These are phyloP conservation scores for Harpalus rubripes DNA, from an alignment of 2,888 invertebrate genomes.

Conservation along the genomic window DNA sequence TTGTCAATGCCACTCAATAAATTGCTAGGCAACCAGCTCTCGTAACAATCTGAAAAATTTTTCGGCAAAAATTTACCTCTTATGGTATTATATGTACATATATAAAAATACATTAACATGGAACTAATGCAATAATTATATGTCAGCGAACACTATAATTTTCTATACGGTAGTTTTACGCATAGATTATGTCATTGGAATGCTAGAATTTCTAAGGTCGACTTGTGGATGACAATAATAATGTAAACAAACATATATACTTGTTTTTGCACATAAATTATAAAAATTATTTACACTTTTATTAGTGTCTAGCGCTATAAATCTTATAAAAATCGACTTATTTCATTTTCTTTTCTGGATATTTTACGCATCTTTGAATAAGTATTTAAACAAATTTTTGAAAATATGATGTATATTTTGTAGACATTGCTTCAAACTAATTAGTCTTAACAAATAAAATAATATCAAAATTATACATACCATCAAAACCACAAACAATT, in stretches of 20 bases:
- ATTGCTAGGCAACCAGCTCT: too few relatives aligned
- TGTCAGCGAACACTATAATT: not conserved
- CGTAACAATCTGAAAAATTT: too few relatives aligned
- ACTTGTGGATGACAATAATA: not conserved
- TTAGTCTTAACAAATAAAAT: too few relatives aligned
- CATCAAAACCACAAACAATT: slow-evolving; percentile 20
- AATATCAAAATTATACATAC: not conserved
- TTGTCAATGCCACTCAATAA: too few relatives aligned
- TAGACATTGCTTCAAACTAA: too few relatives aligned
- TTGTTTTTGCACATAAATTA: not conserved
- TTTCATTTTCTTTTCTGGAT: too few relatives aligned
- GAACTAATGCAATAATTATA: not conserved
- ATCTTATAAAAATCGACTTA: too few relatives aligned
- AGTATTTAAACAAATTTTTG: too few relatives aligned
- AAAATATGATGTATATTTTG: too few relatives aligned
- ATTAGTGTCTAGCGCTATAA: not conserved
- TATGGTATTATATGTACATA: too few relatives aligned
- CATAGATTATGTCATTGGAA: not conserved
- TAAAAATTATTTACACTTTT: not conserved
- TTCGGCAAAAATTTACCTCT: too few relatives aligned
- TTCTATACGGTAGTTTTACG: not conserved
- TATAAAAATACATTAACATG: not conserved
- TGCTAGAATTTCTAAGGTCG: not conserved
- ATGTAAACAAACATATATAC: not conserved
- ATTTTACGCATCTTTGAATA: too few relatives aligned